Conservation (phyloP, 2,888 invertebrate species). For the Blastobasis lacticolella region DNA sequence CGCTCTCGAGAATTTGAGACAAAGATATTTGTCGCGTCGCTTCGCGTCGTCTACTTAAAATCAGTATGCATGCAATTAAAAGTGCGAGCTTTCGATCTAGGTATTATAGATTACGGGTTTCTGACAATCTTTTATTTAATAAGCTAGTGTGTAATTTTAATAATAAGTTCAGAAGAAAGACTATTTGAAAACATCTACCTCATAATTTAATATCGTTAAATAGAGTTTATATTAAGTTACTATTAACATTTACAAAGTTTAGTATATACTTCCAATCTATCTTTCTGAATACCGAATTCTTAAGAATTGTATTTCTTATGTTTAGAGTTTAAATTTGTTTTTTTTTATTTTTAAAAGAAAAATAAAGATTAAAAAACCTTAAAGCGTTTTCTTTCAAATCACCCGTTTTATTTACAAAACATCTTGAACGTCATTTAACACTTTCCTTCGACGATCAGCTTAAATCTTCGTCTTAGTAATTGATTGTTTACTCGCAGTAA, state of each 20-base stretch:
- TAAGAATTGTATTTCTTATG: constrained; percentile 52
- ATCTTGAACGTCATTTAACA: too few species aligned
- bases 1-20: too few species aligned
- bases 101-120: constrained; percentile 42
- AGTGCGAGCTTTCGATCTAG: constrained; percentile 12
- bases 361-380: constrained; percentile 48
- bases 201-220: constrained; percentile 66
- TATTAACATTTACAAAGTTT: constrained; percentile 61
- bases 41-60: too few species aligned
- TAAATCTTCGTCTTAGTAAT: too few species aligned
- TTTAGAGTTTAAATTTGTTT: constrained; percentile 69
- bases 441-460: too few species aligned
- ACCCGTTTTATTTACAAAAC: too few species aligned
- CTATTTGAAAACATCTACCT: constrained; percentile 72
- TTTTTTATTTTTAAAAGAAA: constrained; percentile 64
- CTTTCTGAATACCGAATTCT: constrained; percentile 45
- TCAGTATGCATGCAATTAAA: neutral
- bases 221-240: constrained; percentile 66
- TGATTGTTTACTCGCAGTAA: too few species aligned
- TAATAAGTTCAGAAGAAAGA: constrained; percentile 58
- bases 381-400: neutral
- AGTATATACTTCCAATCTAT: constrained; percentile 49
- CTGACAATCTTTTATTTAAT: constrained; percentile 31
- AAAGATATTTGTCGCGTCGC: too few species aligned
- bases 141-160: constrained; percentile 38